Percentiles rank a stretch among this genome's conserved stretches.
Evolutionary conservation across 2,888 invertebrate genomes (phyloP).

Genomic region (Zaprionus obscuricornis): DNA sequence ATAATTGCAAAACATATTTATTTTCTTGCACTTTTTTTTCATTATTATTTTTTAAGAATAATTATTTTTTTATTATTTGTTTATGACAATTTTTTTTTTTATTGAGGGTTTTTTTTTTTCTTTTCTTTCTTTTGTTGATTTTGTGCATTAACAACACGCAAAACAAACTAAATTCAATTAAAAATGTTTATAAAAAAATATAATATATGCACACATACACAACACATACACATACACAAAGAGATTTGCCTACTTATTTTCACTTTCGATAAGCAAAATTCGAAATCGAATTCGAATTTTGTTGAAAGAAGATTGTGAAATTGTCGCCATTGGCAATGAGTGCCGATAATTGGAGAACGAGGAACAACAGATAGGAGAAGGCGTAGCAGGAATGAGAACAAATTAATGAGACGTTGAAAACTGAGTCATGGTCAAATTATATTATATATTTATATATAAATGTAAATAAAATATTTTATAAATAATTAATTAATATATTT

Average conservation of each 20-base stretch:
- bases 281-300: constrained; percentile 3
- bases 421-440: constrained; percentile 57
- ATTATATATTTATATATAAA: constrained; percentile 6
- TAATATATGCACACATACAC: too few species aligned
- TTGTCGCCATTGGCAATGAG: constrained; percentile 34
- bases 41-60: too few species aligned
- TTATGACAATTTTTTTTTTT: too few species aligned
- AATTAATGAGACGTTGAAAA: constrained; percentile 32
- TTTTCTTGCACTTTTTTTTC: too few species aligned
- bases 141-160: constrained; percentile 20
- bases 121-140: too few species aligned
- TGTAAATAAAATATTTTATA: too few species aligned
- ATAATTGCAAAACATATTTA: too few species aligned
- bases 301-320: constrained; percentile 35
- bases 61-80: too few species aligned
- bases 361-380: too few species aligned
- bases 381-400: constrained; percentile 24
- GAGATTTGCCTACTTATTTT: constrained; percentile 23
- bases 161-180: constrained; percentile 17
- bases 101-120: too few species aligned
- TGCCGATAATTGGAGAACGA: constrained; percentile 39
- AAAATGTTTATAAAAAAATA: too few species aligned
- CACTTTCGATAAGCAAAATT: constrained; percentile 32
- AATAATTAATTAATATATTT: too few species aligned
- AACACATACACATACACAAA: background rate